phyloP scores from a whole-genome alignment of 1,140 invertebrate species.

The Carposina sasakii region DNA sequence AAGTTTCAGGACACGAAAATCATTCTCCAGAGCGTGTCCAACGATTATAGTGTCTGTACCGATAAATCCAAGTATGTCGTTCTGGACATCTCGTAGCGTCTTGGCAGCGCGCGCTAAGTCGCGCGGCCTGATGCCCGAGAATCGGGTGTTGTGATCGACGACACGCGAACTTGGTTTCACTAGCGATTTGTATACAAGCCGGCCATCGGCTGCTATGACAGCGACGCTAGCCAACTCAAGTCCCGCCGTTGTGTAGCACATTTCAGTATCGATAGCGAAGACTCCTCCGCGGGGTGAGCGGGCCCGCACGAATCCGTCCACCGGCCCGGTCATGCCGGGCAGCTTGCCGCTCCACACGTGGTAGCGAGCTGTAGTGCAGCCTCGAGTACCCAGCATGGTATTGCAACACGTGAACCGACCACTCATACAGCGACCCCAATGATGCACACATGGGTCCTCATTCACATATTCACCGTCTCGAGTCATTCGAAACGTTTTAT shows the following conservation, averaged over 20 bases:
- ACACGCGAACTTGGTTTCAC: conserved; percentile 84
- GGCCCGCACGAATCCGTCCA: conserved; percentile 77
- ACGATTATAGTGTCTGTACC: conserved; percentile 90
- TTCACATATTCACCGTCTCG: conserved; percentile 78
- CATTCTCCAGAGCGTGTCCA: conserved; percentile 96
- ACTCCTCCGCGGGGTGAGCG: conserved; percentile 72
- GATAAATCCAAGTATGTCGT: conserved; percentile 85
- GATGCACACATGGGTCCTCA: conserved; percentile 83
- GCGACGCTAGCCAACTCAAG: conserved; percentile 89
- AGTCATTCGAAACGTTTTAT: conserved; percentile 78
- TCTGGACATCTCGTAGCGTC: conserved; percentile 86
- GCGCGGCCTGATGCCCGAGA: conserved; percentile 86
- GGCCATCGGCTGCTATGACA: conserved; percentile 81
- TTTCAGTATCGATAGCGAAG: conserved; percentile 93
- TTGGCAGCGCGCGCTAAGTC: conserved; percentile 78
- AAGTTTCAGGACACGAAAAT: conserved; percentile 88
- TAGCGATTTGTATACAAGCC: conserved; percentile 83
- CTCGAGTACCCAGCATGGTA: conserved; percentile 51
- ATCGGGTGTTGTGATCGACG: conserved; percentile 90
- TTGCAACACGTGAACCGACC: conserved; percentile 73
- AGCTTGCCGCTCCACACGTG: conserved; percentile 84
- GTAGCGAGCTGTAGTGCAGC: conserved; percentile 76
- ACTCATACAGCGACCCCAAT: conserved; percentile 80
- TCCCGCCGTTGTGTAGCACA: conserved; percentile 89
- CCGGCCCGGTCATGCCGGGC: conserved; percentile 80